phyloP scores from a whole-genome alignment of 2,888 invertebrate species.

The Myathropa florea region DNA sequence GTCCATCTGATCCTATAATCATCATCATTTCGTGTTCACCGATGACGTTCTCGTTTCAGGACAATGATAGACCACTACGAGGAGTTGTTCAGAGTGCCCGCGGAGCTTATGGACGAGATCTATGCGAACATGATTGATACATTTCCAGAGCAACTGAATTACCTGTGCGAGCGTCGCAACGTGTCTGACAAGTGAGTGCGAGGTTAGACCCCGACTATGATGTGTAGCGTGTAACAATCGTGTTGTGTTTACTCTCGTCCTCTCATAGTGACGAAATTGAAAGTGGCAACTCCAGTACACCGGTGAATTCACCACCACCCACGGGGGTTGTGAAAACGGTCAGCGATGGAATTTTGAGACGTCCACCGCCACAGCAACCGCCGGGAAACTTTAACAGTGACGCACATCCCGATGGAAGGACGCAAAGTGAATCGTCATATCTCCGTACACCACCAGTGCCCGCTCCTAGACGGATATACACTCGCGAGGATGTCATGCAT shows the following conservation, averaged over 20 bases:
- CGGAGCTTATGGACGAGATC: slow-evolving; percentile 92
- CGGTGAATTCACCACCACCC: slow-evolving; percentile 68
- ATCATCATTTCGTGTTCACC: not conserved
- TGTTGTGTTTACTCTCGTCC: not conserved
- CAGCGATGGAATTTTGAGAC: slow-evolving; percentile 17
- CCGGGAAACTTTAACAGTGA: slow-evolving; percentile 20
- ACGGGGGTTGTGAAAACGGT: slow-evolving; percentile 8
- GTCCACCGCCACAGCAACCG: not conserved
- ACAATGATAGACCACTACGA: slow-evolving; percentile 88
- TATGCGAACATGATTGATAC: slow-evolving; percentile 92
- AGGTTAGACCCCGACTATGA: not conserved
- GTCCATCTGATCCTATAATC: no score
- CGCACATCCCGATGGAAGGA: slow-evolving; percentile 13
- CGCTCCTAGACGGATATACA: slow-evolving; percentile 81
- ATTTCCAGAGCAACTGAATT: slow-evolving; percentile 90
- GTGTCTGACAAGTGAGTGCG: slow-evolving; percentile 69
- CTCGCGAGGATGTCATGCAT: slow-evolving; percentile 88
- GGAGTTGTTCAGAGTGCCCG: slow-evolving; percentile 88
- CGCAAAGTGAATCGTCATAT: slow-evolving; percentile 23
- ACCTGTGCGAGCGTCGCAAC: slow-evolving; percentile 80
- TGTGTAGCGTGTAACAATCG: not conserved
- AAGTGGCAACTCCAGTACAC: slow-evolving; percentile 67
- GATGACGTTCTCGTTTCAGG: slow-evolving; percentile 72
- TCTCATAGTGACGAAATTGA: slow-evolving; percentile 70
- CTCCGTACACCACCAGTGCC: slow-evolving; percentile 38